phyloP scores from a whole-genome alignment of 2,888 invertebrate species.

The Ochropleura plecta region DNA sequence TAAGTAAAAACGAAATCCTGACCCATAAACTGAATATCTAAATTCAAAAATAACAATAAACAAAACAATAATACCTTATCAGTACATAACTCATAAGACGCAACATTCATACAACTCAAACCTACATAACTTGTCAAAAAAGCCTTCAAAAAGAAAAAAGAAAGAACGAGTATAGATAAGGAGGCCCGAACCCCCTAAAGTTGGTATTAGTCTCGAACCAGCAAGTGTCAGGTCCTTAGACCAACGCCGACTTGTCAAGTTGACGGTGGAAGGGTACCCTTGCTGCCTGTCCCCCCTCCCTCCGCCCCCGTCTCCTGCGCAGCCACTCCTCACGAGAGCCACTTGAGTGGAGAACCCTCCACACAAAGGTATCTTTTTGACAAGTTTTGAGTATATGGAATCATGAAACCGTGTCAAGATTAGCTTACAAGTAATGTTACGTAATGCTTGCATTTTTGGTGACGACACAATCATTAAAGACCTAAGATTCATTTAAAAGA shows the following conservation, averaged over 20 bases:
- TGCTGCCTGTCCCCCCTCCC: constrained; percentile 65
- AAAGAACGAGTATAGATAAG: constrained; percentile 76
- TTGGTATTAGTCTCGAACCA: constrained; percentile 88
- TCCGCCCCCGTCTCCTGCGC: constrained; percentile 47
- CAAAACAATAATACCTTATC: background rate
- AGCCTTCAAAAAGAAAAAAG: constrained; percentile 39
- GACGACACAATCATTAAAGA: background rate
- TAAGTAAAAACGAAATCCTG: background rate
- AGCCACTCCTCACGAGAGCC: constrained; percentile 60
- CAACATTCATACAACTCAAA: background rate
- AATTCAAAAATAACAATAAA: background rate
- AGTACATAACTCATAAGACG: background rate
- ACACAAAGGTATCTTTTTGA: constrained; percentile 84
- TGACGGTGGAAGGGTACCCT: constrained; percentile 81
- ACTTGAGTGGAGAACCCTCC: constrained; percentile 62
- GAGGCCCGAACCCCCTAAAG: constrained; percentile 75
- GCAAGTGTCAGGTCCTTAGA: constrained; percentile 73
- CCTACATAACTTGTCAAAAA: constrained; percentile 18
- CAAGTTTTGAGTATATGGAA: constrained; percentile 71
- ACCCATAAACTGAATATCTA: too few relatives aligned
- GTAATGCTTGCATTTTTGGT: background rate
- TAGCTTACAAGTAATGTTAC: constrained; percentile 60
- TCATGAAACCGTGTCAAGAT: constrained; percentile 71
- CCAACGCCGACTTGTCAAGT: constrained; percentile 87
- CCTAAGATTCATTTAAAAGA: background rate